Evolutionary conservation across 2,113 vertebrate genomes (phyloP).

Genomic region (Tiliqua scincoides): DNA sequence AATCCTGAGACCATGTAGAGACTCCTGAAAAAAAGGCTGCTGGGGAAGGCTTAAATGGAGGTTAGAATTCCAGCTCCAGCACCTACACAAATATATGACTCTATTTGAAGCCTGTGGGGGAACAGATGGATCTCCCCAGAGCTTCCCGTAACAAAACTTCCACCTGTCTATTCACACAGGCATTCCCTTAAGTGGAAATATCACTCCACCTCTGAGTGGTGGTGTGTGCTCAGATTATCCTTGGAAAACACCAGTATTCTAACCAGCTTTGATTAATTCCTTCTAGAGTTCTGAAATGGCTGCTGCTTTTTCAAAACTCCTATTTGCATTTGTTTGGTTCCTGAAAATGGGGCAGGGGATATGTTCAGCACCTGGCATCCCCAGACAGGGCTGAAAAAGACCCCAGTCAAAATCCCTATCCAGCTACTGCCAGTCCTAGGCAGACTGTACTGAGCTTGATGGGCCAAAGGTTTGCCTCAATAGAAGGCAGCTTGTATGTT

Average conservation of each 20-base stretch:
- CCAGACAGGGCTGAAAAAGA: no score
- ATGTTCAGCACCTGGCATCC: no score
- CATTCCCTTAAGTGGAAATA: background rate
- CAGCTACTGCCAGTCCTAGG: no score
- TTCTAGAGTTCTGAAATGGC: background rate
- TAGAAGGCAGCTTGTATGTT: no score
- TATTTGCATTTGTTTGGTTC: background rate
- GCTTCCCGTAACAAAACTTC: background rate
- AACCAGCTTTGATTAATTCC: background rate
- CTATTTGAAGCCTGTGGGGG: background rate
- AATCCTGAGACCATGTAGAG: background rate
- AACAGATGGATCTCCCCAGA: background rate
- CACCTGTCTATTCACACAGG: background rate
- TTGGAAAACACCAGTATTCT: background rate
- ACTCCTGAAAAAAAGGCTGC: background rate
- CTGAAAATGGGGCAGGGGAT: no score
- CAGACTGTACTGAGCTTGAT: no score
- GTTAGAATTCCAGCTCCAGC: background rate
- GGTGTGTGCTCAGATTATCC: background rate
- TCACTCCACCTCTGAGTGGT: background rate
- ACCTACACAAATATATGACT: slow-evolving; percentile 31
- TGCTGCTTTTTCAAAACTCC: background rate
- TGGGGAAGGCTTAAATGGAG: background rate
- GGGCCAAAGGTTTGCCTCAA: no score
- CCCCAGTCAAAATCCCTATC: no score